phyloP scores from a whole-genome alignment of 2,888 invertebrate species.

The Uloborus plumipes region DNA sequence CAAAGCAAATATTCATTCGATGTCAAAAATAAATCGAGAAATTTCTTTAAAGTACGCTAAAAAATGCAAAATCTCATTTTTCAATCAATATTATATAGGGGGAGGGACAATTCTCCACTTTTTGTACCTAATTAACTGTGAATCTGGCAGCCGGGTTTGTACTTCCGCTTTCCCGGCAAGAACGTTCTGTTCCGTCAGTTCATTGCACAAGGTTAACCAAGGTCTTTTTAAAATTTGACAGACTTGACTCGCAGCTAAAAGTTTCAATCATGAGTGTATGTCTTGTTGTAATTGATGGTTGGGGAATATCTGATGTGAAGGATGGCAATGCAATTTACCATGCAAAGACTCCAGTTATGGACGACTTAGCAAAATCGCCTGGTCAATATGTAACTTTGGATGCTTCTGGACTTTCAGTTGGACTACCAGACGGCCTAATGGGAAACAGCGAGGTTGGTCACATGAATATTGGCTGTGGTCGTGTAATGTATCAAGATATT shows the following conservation, averaged over 20 bases:
- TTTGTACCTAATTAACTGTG: background rate
- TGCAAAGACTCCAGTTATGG: constrained; percentile 73
- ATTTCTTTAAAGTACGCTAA: no score
- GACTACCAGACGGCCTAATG: constrained; percentile 73
- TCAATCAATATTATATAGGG: no score
- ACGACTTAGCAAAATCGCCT: constrained; percentile 69
- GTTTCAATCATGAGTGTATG: constrained; percentile 69
- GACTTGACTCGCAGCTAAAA: background rate
- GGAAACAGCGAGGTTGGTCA: constrained; percentile 73
- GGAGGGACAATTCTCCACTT: no score
- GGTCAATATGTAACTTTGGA: constrained; percentile 70
- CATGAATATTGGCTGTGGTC: constrained; percentile 73
- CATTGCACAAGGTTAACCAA: constrained; percentile 51
- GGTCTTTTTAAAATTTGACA: constrained; percentile 22
- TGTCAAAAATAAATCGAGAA: no score
- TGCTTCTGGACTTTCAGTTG: constrained; percentile 72
- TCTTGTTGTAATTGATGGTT: constrained; percentile 72
- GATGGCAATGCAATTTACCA: constrained; percentile 72
- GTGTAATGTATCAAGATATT: constrained; percentile 73
- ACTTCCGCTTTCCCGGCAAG: constrained; percentile 1
- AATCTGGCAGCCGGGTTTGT: background rate
- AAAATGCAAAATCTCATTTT: no score
- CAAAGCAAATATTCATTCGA: no score
- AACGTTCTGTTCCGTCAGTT: constrained; percentile 21
- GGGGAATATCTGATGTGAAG: constrained; percentile 71